phyloP scores from a whole-genome alignment of 2,888 invertebrate genomes.

The Chaitophorus viminalis region DNA sequence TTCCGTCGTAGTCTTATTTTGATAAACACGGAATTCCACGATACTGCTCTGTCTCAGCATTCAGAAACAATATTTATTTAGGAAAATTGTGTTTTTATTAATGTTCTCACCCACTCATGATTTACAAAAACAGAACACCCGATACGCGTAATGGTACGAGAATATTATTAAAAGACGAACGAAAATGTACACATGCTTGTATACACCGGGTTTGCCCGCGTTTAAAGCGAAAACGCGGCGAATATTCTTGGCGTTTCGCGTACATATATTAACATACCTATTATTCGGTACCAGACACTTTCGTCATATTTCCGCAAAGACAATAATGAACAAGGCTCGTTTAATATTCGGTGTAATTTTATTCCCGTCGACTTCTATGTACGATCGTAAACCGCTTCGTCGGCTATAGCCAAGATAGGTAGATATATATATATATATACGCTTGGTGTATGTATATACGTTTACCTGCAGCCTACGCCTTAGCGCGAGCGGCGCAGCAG shows the following conservation, averaged over 20 bases:
- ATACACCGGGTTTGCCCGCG: background rate
- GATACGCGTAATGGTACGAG: no score
- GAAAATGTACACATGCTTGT: background rate
- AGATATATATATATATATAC: background rate
- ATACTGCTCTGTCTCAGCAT: no score
- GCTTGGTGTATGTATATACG: background rate
- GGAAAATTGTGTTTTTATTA: no score
- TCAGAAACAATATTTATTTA: no score
- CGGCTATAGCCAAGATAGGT: background rate
- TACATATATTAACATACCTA: background rate
- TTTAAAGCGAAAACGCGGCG: no score
- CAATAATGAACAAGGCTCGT: background rate
- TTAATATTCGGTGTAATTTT: background rate
- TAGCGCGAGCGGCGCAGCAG: background rate
- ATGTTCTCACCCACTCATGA: no score
- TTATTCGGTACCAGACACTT: background rate
- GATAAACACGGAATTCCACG: no score
- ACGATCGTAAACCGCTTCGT: slow-evolving; percentile 22
- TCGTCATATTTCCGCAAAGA: slow-evolving; percentile 8
- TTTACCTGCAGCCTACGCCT: background rate
- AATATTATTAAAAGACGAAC: background rate
- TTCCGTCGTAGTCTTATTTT: no score
- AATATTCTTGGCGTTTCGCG: background rate
- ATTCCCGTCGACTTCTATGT: slow-evolving; percentile 3
- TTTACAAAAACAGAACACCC: no score